A percentile compares a stretch with the other conserved stretches of the same genome.
Conservation (phyloP, 1,140 invertebrate genomes). For the Lamellibrachia luymesi region DNA sequence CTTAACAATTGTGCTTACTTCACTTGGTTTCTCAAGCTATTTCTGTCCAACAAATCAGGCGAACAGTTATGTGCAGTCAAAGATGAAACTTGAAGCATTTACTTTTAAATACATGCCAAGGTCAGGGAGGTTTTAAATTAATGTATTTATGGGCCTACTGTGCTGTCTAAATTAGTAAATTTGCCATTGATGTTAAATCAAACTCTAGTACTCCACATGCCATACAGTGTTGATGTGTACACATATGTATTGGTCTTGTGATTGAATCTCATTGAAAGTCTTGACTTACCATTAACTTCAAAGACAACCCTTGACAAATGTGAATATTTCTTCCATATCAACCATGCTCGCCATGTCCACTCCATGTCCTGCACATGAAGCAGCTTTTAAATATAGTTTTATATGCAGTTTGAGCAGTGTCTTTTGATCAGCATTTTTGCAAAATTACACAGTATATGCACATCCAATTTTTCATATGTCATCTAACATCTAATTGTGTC, state of each 20-base stretch:
- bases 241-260: not conserved
- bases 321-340: not conserved
- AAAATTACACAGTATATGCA: not conserved
- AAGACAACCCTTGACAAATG: not conserved
- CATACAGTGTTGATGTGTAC: not conserved
- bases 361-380: not conserved
- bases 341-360: not conserved
- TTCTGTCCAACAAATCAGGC: not conserved
- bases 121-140: too few relatives aligned
- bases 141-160: too few relatives aligned
- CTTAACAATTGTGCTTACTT: not conserved
- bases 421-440: not conserved
- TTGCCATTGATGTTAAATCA: not conserved
- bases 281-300: not conserved
- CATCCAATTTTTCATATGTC: too few relatives aligned
- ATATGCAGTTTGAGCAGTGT: not conserved
- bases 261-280: not conserved
- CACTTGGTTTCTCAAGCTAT: not conserved
- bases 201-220: not conserved
- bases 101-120: too few relatives aligned
- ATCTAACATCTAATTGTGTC: too few relatives aligned
- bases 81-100: too few relatives aligned
- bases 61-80: not conserved
- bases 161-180: not conserved
- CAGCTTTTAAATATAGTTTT: not conserved